Evolutionary conservation across 1,140 invertebrate genomes (phyloP), one percentile per base, ranked within the genome.

Genomic region (Chironomus tepperi): DNA sequence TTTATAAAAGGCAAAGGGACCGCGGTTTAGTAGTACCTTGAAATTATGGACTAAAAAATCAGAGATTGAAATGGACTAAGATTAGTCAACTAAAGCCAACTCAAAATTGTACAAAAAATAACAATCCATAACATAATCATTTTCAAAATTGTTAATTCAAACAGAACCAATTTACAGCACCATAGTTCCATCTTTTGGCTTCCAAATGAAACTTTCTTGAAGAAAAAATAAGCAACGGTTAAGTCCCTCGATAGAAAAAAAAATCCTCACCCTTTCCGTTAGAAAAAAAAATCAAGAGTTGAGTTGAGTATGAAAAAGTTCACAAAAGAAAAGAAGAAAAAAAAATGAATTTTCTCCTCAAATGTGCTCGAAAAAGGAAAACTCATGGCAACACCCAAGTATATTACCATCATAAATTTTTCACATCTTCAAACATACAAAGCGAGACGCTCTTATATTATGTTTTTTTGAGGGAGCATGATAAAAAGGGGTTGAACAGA

Each of bases 361-460:
- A 57, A 57, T 57, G 47, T 57, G 47, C n/a, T 57, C n/a, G 47
- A 15, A 47, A 10, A n/a, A 67, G 10, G 24, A 18, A 70, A 18
- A 19, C 19, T 21, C 19, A 18, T 21, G 65, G 65, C 65, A 70
- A 70, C 65, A 70, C 65, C 65, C 65, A 70, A 70, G 65, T 70
- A 18, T 70, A 70, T 70, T 70, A 70, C 65, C 65, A 18, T 70
- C 65, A 70, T 70, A 70, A 70, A 70, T 70, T 57, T n/a, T 57
- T 57, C 47, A n/a, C 47, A 34, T 57, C 47, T 57, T 57, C n/a
- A 15, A 5, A 15, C 24, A 34, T 5, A 34, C 24, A 34, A 34
- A 5, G 24, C 1, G 24, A 34, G 24, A 34, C 47, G 47, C 5
- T 15, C 8, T 57, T 57, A n/a, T 57, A 12, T 57, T 8, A 2